Evolutionary conservation across 2,888 invertebrate genomes (phyloP).

Genomic region (Ormia ochracea): DNA sequence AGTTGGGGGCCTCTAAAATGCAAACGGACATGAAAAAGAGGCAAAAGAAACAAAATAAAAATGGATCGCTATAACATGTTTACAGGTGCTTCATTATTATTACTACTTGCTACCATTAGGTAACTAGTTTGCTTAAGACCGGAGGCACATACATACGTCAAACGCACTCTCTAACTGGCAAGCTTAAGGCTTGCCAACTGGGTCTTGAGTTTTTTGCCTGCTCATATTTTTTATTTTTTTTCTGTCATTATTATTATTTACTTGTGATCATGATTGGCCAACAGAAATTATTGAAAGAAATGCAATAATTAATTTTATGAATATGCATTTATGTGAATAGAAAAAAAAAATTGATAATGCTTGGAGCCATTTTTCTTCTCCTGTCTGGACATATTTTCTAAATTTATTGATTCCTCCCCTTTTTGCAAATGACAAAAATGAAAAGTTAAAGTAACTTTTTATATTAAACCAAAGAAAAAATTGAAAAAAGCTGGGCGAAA

Average conservation of each 20-base stretch:
- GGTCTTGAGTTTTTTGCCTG: conserved; percentile 54
- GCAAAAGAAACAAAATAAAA: conserved; percentile 16
- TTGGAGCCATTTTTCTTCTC: background rate
- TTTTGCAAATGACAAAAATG: too few species aligned
- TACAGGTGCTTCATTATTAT: conserved; percentile 52
- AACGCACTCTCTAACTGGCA: conserved; percentile 3
- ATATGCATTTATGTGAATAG: background rate
- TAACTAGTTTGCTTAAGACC: conserved; percentile 55
- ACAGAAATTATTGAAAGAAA: conserved; percentile 7
- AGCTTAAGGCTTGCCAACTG: conserved; percentile 50
- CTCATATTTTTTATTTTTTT: background rate
- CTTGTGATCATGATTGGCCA: conserved; percentile 41
- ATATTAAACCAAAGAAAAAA: too few species aligned
- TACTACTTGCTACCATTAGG: conserved; percentile 47
- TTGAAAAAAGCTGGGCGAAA: too few species aligned
- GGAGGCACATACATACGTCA: conserved; percentile 31
- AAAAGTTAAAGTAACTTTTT: too few species aligned
- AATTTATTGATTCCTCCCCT: too few species aligned
- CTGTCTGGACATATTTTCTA: too few species aligned
- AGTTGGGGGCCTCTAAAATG: conserved; percentile 10
- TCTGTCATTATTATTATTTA: background rate
- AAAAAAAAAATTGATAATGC: background rate
- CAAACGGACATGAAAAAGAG: background rate
- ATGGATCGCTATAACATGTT: conserved; percentile 46
- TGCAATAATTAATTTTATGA: background rate